Evolutionary conservation across 1,140 invertebrate genomes (phyloP).

Genomic region (Chironomus tepperi): DNA sequence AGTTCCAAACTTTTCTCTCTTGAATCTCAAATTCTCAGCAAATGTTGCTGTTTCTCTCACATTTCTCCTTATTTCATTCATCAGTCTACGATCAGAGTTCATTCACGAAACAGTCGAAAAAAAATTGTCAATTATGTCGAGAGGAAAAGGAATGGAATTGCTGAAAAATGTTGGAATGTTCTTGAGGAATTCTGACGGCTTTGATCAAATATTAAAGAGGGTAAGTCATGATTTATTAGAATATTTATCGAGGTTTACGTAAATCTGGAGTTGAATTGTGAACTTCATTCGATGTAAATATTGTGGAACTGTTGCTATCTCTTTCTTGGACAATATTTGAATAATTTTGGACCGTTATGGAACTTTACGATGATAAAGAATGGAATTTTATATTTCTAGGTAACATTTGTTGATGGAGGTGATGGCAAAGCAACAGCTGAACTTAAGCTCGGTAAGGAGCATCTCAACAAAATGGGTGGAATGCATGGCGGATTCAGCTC

Average conservation of each 20-base stretch:
- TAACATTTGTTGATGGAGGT: constrained; percentile 56
- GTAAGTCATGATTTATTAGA: constrained; percentile 34
- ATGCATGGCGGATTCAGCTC: constrained; percentile 79
- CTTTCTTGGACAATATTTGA: neutral
- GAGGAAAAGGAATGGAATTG: constrained; percentile 38
- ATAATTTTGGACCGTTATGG: no score
- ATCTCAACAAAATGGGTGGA: constrained; percentile 63
- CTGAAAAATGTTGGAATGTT: constrained; percentile 36
- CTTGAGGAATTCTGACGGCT: constrained; percentile 34
- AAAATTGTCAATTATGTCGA: constrained; percentile 30
- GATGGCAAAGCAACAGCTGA: constrained; percentile 62
- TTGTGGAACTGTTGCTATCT: neutral
- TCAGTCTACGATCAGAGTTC: neutral
- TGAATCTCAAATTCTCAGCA: no score
- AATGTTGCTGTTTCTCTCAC: neutral
- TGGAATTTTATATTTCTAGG: constrained; percentile 43
- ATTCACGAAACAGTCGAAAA: neutral
- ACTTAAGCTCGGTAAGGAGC: constrained; percentile 65
- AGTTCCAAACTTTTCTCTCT: no score
- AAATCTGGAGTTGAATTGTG: neutral
- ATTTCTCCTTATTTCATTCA: neutral
- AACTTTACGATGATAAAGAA: neutral
- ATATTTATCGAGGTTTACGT: constrained; percentile 31
- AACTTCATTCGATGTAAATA: neutral
- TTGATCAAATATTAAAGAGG: constrained; percentile 43